phyloP scores from a whole-genome alignment of 2,797 vertebrate genomes.

The Coilia nasus region DNA sequence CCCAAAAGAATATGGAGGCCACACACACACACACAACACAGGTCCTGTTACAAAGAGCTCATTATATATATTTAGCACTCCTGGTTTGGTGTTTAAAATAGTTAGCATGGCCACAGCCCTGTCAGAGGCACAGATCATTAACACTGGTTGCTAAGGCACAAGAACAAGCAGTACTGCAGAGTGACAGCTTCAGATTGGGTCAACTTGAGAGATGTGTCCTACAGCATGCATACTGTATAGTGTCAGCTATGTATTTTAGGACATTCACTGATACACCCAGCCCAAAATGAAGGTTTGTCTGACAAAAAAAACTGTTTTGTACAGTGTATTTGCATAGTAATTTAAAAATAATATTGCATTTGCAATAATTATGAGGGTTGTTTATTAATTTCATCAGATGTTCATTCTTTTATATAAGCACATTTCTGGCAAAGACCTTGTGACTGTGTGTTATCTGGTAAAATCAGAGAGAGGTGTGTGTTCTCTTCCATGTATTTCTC shows the following conservation, averaged over 20 bases:
- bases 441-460: not conserved
- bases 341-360: too few species aligned
- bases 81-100: conserved; percentile 5
- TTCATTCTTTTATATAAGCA: not conserved
- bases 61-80: conserved; percentile 10
- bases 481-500: too few species aligned
- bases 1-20: not conserved
- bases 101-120: not conserved
- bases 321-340: too few species aligned
- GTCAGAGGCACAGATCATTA: not conserved
- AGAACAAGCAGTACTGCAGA: not conserved
- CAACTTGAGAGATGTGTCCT: too few species aligned
- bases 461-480: not conserved
- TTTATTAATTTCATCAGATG: too few species aligned
- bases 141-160: not conserved
- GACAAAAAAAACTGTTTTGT: too few species aligned
- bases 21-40: conserved; percentile 3
- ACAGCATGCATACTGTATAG: too few species aligned
- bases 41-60: not conserved
- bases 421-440: not conserved
- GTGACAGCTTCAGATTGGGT: not conserved
- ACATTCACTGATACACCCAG: too few species aligned
- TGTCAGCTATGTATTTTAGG: too few species aligned
- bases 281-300: too few species aligned
- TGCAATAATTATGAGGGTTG: too few species aligned